A percentile compares a stretch with the other conserved stretches of the same genome.
These are phyloP conservation scores for Leistus spinibarbis DNA, from an alignment of 2,888 invertebrate species.

Conservation along the genomic window DNA sequence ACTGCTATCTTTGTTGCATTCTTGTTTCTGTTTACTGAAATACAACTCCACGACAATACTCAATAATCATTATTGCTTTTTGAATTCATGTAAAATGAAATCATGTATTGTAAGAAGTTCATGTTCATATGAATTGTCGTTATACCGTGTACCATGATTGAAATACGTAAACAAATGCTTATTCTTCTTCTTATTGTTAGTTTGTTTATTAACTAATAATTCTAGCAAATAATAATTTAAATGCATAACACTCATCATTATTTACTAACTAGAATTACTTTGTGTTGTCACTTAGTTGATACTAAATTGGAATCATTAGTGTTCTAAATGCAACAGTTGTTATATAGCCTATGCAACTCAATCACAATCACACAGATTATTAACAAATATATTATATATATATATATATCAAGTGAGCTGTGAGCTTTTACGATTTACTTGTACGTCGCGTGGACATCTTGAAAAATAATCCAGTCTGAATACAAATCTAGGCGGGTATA, in stretches of 20 bases:
- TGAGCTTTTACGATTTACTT: too few relatives aligned
- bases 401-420: too few relatives aligned
- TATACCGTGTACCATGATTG: too few relatives aligned
- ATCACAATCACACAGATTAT: background rate
- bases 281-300: background rate
- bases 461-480: background rate
- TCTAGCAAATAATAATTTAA: too few relatives aligned
- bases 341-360: background rate
- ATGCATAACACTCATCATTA: too few relatives aligned
- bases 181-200: too few relatives aligned
- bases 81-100: background rate
- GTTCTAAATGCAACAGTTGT: background rate
- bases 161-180: too few relatives aligned
- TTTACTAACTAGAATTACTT: background rate
- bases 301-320: background rate
- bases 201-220: too few relatives aligned
- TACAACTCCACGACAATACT: background rate
- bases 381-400: background rate
- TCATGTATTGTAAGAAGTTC: background rate
- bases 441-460: background rate
- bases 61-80: background rate
- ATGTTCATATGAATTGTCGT: too few relatives aligned
- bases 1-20: background rate
- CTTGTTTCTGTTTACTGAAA: background rate
- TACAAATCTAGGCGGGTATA: background rate